Percentiles rank a stretch among this genome's conserved stretches.
phyloP scores from a whole-genome alignment of 2,797 vertebrate species.

The Sebastes itinus region DNA sequence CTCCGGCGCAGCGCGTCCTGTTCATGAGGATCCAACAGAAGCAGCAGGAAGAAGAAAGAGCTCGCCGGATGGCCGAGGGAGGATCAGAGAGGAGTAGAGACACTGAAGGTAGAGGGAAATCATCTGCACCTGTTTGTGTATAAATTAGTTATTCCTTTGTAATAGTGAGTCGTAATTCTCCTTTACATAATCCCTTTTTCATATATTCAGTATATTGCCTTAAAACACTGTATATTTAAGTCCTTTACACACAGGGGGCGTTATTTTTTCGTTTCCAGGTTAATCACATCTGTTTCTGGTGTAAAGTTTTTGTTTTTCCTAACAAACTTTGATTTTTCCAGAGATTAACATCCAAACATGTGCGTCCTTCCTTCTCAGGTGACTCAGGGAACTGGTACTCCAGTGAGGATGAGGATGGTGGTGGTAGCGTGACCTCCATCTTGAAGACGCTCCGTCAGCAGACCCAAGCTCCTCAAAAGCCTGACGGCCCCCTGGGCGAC shows the following conservation, averaged over 20 bases:
- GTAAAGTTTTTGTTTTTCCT: background rate
- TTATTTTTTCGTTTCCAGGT: background rate
- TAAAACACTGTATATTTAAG: background rate
- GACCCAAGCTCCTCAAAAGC: constrained; percentile 77
- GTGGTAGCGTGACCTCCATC: constrained; percentile 93
- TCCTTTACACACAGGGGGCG: too few species aligned
- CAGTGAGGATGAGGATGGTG: constrained; percentile 94
- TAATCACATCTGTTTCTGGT: background rate
- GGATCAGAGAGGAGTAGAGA: constrained; percentile 77
- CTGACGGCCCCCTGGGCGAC: constrained; percentile 74
- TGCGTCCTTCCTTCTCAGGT: constrained; percentile 71
- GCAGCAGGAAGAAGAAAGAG: constrained; percentile 93
- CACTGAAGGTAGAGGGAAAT: constrained; percentile 84
- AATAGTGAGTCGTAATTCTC: background rate
- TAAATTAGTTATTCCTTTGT: background rate
- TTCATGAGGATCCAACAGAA: constrained; percentile 97
- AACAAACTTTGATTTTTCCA: background rate
- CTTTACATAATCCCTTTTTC: background rate
- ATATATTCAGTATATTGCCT: background rate
- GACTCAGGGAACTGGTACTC: constrained; percentile 98
- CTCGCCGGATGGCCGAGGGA: constrained; percentile 88
- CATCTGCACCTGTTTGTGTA: background rate
- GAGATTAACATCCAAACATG: background rate
- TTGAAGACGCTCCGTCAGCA: constrained; percentile 93
- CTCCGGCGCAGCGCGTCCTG: constrained; percentile 91